A percentile compares a stretch with the other conserved stretches of the same genome.
These are phyloP conservation scores for Lagopus muta DNA, from an alignment of 2,113 vertebrate species.

Conservation along the genomic window DNA sequence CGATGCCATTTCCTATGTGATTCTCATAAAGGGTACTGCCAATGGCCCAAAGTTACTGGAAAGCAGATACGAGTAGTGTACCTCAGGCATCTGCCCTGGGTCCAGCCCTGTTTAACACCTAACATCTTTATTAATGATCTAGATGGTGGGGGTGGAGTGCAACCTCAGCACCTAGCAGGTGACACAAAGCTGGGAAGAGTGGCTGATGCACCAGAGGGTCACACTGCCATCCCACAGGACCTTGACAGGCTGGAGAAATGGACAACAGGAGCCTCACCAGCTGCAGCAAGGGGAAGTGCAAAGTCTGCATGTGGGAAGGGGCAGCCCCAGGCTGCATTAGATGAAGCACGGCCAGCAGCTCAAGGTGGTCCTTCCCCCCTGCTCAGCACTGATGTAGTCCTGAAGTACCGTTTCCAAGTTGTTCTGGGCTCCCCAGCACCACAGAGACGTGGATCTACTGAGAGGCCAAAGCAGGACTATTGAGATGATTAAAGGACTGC, in stretches of 20 bases:
- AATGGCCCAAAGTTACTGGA: not conserved
- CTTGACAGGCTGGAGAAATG: not conserved
- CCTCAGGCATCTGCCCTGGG: not conserved
- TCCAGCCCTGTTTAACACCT: constrained; percentile 3
- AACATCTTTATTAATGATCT: constrained; percentile 42
- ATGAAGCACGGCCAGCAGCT: not conserved
- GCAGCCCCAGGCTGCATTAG: not conserved
- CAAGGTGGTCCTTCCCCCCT: not conserved
- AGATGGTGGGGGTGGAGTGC: not conserved
- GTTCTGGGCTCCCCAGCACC: not conserved
- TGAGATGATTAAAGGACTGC: not conserved
- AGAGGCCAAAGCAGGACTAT: not conserved
- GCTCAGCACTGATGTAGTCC: not conserved
- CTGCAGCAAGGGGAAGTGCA: not conserved
- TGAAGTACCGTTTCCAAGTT: not conserved
- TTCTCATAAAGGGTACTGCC: accelerated
- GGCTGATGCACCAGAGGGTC: not conserved
- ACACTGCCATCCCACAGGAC: not conserved
- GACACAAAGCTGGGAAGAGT: not conserved
- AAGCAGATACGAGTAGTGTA: not conserved
- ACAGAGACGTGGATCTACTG: not conserved
- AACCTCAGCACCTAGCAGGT: not conserved
- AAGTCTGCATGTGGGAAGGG: not conserved
- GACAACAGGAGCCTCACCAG: not conserved
- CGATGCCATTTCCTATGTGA: not conserved